These are phyloP conservation scores for Scatophagus argus DNA, from an alignment of 2,113 vertebrate species.

Conservation along the genomic window DNA sequence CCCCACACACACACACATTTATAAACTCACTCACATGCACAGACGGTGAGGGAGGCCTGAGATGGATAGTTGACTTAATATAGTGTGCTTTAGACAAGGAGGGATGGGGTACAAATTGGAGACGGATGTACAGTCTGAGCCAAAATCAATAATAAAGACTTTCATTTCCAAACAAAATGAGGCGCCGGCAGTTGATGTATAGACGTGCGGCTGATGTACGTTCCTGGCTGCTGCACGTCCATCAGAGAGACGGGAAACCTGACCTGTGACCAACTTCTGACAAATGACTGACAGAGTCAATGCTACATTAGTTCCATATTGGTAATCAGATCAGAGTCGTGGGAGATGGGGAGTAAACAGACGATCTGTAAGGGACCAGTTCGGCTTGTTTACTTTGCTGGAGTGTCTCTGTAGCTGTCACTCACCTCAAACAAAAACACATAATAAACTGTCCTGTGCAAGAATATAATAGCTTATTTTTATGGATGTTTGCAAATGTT, in stretches of 20 bases:
- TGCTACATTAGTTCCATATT: slow-evolving; percentile 35
- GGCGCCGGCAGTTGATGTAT: slow-evolving; percentile 61
- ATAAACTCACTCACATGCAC: slow-evolving; percentile 12
- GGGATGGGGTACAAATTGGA: slow-evolving; percentile 65
- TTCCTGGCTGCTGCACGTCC: slow-evolving; percentile 42
- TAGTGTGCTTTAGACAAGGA: slow-evolving; percentile 56
- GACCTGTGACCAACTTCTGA: slow-evolving; percentile 51
- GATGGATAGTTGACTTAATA: slow-evolving; percentile 64
- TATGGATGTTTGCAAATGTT: not conserved
- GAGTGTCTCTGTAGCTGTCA: slow-evolving; percentile 15
- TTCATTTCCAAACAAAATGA: slow-evolving; percentile 77
- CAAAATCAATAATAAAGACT: slow-evolving; percentile 80
- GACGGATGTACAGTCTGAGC: slow-evolving; percentile 72
- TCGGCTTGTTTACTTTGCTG: slow-evolving; percentile 8
- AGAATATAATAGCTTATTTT: slow-evolving; percentile 3
- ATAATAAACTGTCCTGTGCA: not conserved
- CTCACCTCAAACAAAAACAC: not conserved
- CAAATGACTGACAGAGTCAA: slow-evolving; percentile 49
- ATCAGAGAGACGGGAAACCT: slow-evolving; percentile 54
- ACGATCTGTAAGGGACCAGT: slow-evolving; percentile 6
- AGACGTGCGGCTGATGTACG: slow-evolving; percentile 45
- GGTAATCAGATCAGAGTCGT: slow-evolving; percentile 57
- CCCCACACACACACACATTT: not conserved
- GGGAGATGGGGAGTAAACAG: slow-evolving; percentile 45
- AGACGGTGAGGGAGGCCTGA: slow-evolving; percentile 24